phyloP scores from a whole-genome alignment of 1,140 invertebrate genomes.

The Lethrus apterus region DNA sequence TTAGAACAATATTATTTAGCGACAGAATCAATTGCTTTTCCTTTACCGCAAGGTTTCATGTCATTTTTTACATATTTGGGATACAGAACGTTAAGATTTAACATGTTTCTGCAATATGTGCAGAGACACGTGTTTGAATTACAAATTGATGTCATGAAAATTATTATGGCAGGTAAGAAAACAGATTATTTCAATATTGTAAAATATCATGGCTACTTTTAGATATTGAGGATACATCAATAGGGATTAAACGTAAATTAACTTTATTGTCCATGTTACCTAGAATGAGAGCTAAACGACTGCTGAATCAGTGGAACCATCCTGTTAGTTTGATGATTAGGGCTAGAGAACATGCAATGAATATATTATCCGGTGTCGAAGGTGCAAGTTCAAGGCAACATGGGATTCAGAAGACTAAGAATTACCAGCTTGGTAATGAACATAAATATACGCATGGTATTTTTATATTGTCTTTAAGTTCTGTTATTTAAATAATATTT shows the following conservation, averaged over 20 bases:
- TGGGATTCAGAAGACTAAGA: constrained; percentile 7
- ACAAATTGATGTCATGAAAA: constrained; percentile 79
- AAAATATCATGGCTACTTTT: background rate
- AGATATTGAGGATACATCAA: constrained; percentile 64
- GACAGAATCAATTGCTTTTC: constrained; percentile 71
- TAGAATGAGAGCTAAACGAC: constrained; percentile 62
- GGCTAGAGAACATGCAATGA: constrained; percentile 69
- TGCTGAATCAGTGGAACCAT: constrained; percentile 70
- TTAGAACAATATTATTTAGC: constrained; percentile 71
- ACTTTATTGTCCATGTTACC: constrained; percentile 64
- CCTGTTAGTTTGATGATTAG: constrained; percentile 68
- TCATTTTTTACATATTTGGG: constrained; percentile 82
- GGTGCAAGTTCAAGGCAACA: constrained; percentile 9
- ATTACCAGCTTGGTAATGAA: constrained; percentile 22
- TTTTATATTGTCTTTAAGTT: constrained; percentile 5
- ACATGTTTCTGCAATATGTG: constrained; percentile 72
- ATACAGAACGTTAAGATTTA: constrained; percentile 64
- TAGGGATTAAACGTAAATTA: constrained; percentile 60
- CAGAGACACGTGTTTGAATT: constrained; percentile 73
- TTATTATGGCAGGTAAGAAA: constrained; percentile 63
- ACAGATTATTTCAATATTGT: background rate
- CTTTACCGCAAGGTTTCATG: constrained; percentile 74
- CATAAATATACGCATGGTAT: constrained; percentile 12
- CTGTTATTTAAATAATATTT: constrained; percentile 7
- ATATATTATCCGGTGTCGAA: constrained; percentile 60